These are phyloP conservation scores for Ceyx margarethae DNA, from an alignment of 2,113 vertebrate genomes.

Conservation along the genomic window DNA sequence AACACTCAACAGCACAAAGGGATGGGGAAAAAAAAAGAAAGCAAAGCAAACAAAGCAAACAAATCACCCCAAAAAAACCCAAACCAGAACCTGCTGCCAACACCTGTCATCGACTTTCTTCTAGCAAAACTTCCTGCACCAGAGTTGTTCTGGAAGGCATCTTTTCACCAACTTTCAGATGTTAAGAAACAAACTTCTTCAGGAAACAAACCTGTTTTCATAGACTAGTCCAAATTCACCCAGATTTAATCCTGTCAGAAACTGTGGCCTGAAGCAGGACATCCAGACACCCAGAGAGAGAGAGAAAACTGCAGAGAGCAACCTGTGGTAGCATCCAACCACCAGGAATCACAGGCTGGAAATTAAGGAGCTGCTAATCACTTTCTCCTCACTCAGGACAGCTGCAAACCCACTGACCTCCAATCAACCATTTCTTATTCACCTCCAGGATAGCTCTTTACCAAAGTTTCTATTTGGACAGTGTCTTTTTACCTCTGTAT, in stretches of 20 bases:
- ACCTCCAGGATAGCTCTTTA: not conserved
- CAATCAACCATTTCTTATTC: not conserved
- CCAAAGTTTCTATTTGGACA: not conserved
- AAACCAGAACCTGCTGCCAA: not conserved
- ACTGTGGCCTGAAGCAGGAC: not conserved
- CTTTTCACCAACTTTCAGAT: not conserved
- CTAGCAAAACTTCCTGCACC: not conserved
- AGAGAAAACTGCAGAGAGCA: not conserved
- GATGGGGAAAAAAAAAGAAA: not conserved
- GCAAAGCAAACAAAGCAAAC: too few species aligned
- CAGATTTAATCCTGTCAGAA: not conserved
- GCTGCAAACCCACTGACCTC: not conserved
- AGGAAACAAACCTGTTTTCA: not conserved
- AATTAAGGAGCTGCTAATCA: not conserved
- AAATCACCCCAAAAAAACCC: not conserved
- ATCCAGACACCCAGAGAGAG: not conserved
- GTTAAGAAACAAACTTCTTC: not conserved
- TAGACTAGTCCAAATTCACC: not conserved
- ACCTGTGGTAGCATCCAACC: not conserved
- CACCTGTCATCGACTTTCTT: not conserved
- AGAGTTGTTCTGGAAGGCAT: not conserved
- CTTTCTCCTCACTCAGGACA: not conserved
- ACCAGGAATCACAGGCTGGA: not conserved
- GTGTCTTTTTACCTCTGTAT: not conserved
- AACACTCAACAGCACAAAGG: not conserved